Percentiles rank a stretch among this genome's conserved stretches.
Evolutionary conservation across 2,888 invertebrate genomes (phyloP).

Genomic region (Chrysodeixis includens): DNA sequence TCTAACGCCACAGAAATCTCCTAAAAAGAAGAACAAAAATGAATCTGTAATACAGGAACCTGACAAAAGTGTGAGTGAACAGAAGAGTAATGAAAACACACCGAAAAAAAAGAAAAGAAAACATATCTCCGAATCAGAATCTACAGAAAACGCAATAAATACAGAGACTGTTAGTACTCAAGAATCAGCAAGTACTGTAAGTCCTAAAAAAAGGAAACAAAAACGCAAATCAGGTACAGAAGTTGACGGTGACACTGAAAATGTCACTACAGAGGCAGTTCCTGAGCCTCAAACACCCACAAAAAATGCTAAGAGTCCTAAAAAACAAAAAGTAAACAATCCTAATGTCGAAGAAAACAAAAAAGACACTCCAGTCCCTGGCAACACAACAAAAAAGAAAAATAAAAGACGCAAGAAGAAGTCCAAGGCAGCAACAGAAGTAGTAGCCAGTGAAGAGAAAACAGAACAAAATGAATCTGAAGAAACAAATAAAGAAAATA

Average conservation of each 20-base stretch:
- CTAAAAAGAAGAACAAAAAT: conserved; percentile 49
- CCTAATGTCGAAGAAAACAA: conserved; percentile 18
- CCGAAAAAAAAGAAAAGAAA: conserved; percentile 73
- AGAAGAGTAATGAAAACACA: conserved; percentile 62
- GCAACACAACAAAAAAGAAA: conserved; percentile 55
- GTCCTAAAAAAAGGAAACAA: conserved; percentile 53
- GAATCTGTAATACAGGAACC: conserved; percentile 37
- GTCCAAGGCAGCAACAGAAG: conserved; percentile 21
- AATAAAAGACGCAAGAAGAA: conserved; percentile 50
- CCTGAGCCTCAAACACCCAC: conserved; percentile 13
- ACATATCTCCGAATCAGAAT: conserved; percentile 43
- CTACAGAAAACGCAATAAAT: conserved; percentile 18
- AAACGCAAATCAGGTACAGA: conserved; percentile 48
- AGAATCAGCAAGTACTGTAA: conserved; percentile 31
- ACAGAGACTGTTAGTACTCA: conserved; percentile 14
- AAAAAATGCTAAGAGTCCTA: conserved; percentile 18
- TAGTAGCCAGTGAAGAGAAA: conserved; percentile 13
- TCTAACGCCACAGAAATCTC: conserved; percentile 42
- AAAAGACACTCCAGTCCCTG: conserved; percentile 12
- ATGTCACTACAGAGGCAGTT: conserved; percentile 16
- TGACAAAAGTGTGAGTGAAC: conserved; percentile 39
- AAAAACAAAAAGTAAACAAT: conserved; percentile 35
- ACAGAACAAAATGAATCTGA: conserved; percentile 16
- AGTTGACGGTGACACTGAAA: conserved; percentile 22
- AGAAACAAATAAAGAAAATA: conserved; percentile 25